Conservation (phyloP, 2,888 invertebrate species). For the Stenoptilia bipunctidactyla region DNA sequence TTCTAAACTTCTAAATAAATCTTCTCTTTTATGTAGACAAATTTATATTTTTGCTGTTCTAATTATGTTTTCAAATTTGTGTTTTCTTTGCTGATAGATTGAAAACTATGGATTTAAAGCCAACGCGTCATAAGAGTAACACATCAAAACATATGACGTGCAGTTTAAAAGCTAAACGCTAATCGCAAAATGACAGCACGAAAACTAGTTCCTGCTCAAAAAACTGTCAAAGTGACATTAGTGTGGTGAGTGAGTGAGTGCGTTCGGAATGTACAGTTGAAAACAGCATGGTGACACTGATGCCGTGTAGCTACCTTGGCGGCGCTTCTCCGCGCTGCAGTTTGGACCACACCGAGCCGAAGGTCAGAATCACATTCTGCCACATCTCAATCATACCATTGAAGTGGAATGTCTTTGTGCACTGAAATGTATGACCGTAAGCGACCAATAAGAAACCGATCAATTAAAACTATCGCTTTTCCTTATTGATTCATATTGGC, state of each 20-base stretch:
- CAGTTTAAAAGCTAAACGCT: conserved; percentile 34
- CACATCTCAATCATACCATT: no score
- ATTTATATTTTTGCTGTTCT: no score
- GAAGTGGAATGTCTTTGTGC: no score
- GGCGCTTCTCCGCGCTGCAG: conserved; percentile 67
- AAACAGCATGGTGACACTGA: conserved; percentile 74
- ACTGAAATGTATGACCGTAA: no score
- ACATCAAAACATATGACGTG: conserved; percentile 25
- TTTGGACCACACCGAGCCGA: conserved; percentile 61
- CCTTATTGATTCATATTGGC: no score
- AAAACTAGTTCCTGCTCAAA: conserved; percentile 45
- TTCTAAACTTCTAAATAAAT: neutral
- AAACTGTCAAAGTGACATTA: conserved; percentile 55
- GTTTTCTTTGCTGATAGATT: conserved; percentile 13
- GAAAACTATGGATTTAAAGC: conserved; percentile 33
- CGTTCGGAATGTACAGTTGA: conserved; percentile 30
- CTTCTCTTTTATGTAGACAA: neutral
- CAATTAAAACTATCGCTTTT: no score
- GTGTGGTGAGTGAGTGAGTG: conserved; percentile 31
- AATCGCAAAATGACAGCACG: conserved; percentile 45
- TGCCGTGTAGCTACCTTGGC: conserved; percentile 76
- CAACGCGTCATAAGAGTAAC: conserved; percentile 20
- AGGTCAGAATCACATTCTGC: conserved; percentile 38
- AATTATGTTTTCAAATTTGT: neutral
- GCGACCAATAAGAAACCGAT: no score